Conservation (phyloP, 2,797 vertebrate species). For the Steatocranus sp. region DNA sequence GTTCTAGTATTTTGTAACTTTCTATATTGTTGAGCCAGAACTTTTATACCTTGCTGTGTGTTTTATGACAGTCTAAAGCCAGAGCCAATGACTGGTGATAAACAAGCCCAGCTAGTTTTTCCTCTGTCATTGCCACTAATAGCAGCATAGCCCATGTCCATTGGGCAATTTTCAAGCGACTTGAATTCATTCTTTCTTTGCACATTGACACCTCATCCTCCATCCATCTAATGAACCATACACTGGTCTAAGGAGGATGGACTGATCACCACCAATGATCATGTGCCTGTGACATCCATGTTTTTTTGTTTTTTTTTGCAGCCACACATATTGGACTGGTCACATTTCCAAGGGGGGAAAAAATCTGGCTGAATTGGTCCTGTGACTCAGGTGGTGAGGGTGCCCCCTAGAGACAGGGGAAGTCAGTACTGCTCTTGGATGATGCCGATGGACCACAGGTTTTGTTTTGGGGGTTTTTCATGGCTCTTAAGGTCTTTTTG, state of each 20-base stretch:
- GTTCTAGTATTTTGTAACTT: not conserved
- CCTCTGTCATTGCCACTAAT: not conserved
- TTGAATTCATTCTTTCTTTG: conserved; percentile 15
- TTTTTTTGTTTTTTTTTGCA: conserved; percentile 44
- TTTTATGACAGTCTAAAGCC: not conserved
- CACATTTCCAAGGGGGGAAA: conserved; percentile 8
- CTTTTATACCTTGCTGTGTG: not conserved
- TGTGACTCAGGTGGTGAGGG: conserved; percentile 63
- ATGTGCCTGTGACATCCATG: conserved; percentile 61
- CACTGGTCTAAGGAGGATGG: conserved; percentile 24
- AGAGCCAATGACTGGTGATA: not conserved
- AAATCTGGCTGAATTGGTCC: conserved; percentile 16
- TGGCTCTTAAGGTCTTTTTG: conserved; percentile 25
- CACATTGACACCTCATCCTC: conserved; percentile 17
- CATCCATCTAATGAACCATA: conserved; percentile 18
- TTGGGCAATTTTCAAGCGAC: conserved; percentile 35
- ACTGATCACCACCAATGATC: conserved; percentile 51
- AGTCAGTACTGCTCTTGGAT: conserved; percentile 44
- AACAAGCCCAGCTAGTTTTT: not conserved
- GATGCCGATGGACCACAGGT: not conserved
- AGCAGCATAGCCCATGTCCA: not conserved
- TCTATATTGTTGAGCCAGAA: not conserved
- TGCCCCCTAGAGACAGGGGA: conserved; percentile 64
- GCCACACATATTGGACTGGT: conserved; percentile 52
- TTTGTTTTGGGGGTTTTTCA: not conserved